phyloP scores from a whole-genome alignment of 1,140 invertebrate genomes.

The Thrips palmi region DNA sequence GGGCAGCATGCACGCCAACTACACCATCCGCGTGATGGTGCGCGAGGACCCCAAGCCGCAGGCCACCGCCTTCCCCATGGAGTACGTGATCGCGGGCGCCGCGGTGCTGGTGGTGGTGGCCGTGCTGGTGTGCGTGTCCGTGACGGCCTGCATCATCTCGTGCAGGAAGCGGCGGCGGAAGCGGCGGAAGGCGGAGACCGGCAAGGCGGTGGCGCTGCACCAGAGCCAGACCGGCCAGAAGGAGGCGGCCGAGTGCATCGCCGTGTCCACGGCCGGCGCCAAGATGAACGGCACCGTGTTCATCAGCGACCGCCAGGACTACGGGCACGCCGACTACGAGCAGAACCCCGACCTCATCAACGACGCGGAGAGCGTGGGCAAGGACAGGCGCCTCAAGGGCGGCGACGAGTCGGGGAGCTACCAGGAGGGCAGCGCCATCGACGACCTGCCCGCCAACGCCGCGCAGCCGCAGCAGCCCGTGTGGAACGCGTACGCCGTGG shows the following conservation, averaged over 20 bases:
- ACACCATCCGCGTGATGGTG: conserved; percentile 51
- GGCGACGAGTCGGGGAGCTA: conserved; percentile 23
- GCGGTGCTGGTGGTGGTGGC: conserved; percentile 22
- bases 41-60: conserved; percentile 47
- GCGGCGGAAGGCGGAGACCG: conserved; percentile 11
- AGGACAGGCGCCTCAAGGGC: conserved; percentile 33
- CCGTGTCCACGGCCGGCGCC: no score
- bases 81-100: conserved; percentile 45
- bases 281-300: conserved; percentile 18
- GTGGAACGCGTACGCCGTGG: conserved; percentile 17
- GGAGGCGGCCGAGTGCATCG: no score
- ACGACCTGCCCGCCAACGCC: conserved; percentile 4
- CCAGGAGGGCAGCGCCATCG: conserved; percentile 12
- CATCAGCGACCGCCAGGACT: conserved; percentile 21
- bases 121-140: conserved; percentile 14
- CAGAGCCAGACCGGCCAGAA: no score
- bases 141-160: conserved; percentile 13
- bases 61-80: conserved; percentile 39
- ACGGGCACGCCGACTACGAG: no score
- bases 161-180: conserved; percentile 22
- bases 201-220: conserved; percentile 26
- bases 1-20: conserved; percentile 51
- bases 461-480: background rate
- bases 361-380: conserved; percentile 45
- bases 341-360: conserved; percentile 59